Percentiles rank a stretch among this genome's conserved stretches.
Evolutionary conservation across 2,888 invertebrate species (phyloP).

Genomic region (Mesoligia furuncula): DNA sequence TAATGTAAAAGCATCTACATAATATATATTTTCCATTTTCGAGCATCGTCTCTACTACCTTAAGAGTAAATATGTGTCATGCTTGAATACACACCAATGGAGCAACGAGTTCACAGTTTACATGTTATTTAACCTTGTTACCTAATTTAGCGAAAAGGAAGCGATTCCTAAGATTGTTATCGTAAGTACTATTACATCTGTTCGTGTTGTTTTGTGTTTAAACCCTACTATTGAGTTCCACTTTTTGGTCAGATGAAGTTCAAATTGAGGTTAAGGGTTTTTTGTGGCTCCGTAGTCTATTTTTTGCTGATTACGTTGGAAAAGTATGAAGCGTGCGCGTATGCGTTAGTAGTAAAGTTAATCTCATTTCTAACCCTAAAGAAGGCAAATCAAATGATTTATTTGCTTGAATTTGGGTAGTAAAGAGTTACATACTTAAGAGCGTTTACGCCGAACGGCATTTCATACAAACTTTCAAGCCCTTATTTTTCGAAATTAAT

Average conservation of each 20-base stretch:
- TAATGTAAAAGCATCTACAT: neutral
- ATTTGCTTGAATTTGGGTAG: too few relatives aligned
- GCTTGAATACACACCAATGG: constrained; percentile 3
- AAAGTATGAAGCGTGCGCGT: neutral
- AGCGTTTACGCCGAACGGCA: too few relatives aligned
- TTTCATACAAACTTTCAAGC: too few relatives aligned
- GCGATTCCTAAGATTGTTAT: neutral
- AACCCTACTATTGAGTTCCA: constrained; percentile 5
- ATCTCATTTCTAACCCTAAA: neutral
- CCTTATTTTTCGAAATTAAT: too few relatives aligned
- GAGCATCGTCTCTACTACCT: neutral
- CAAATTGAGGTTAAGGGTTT: neutral
- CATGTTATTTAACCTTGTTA: constrained; percentile 2
- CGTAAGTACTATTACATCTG: constrained; percentile 7
- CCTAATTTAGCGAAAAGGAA: constrained; percentile 11
- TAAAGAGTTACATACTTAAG: too few relatives aligned
- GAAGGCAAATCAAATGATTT: neutral
- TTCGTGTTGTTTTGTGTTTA: constrained; percentile 18
- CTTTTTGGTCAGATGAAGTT: neutral
- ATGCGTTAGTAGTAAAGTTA: neutral
- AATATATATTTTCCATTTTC: neutral
- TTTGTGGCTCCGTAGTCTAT: neutral
- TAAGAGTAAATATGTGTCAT: constrained; percentile 6
- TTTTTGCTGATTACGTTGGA: neutral
- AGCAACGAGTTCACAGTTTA: neutral